Percentiles rank a stretch among this genome's conserved stretches.
Conservation (phyloP, 2,113 vertebrate genomes). For the Hippocampus guttulatus region DNA sequence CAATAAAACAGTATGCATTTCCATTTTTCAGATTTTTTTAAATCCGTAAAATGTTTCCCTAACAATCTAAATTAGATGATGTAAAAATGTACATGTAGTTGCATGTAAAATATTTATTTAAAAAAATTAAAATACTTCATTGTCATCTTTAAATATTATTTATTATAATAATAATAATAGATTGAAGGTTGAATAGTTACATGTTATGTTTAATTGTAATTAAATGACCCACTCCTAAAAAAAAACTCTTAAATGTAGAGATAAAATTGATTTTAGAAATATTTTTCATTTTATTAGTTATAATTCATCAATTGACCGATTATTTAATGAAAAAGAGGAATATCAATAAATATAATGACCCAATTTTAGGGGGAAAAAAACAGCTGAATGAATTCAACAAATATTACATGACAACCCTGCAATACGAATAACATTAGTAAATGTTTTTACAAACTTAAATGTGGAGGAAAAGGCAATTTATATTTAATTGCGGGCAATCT, state of each 20-base stretch:
- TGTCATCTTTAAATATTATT: no score
- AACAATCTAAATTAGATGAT: no score
- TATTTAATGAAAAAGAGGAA: not conserved
- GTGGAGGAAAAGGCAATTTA: no score
- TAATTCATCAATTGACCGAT: not conserved
- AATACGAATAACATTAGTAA: not conserved
- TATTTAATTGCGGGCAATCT: not conserved
- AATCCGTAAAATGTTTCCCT: not conserved
- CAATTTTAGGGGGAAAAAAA: not conserved
- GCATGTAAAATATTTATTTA: no score
- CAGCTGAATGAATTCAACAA: not conserved
- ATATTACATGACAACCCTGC: not conserved
- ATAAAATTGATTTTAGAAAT: not conserved
- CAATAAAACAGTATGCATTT: not conserved
- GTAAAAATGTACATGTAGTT: no score
- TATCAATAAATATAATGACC: not conserved
- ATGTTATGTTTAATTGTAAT: no score
- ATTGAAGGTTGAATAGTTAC: no score
- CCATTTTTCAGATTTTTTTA: not conserved
- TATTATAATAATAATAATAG: no score
- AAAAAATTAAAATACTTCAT: no score
- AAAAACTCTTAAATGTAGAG: no score
- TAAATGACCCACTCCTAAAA: no score
- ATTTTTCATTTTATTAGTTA: not conserved
- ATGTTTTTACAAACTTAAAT: not conserved